Conservation (phyloP, 2,113 vertebrate species). For the Dromiciops gliroides region DNA sequence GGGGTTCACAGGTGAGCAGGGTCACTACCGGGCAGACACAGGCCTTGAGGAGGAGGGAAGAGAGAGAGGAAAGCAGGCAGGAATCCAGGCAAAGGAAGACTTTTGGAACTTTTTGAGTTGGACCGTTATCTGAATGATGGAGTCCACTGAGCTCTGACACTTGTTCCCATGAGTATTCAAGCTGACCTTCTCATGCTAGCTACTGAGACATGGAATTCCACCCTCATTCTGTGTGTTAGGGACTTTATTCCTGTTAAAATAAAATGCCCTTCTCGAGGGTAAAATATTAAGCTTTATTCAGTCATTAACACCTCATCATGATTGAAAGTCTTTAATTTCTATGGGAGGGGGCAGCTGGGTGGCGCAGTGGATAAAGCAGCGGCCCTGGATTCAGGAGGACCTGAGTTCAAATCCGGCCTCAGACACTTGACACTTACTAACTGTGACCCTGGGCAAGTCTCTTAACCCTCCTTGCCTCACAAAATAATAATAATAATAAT, state of each 20-base stretch:
- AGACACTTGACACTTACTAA: too few species aligned
- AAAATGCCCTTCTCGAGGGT: background rate
- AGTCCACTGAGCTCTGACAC: background rate
- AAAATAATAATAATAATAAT: background rate
- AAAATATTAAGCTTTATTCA: background rate
- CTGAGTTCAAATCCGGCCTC: background rate
- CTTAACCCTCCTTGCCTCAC: background rate
- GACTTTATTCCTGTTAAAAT: background rate
- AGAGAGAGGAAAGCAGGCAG: background rate
- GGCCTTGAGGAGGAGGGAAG: background rate
- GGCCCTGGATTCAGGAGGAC: background rate
- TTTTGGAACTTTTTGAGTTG: background rate
- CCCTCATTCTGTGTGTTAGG: background rate
- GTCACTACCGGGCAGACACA: background rate
- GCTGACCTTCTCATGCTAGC: background rate
- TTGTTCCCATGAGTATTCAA: background rate
- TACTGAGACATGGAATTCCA: background rate
- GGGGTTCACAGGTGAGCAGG: background rate
- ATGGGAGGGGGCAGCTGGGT: background rate
- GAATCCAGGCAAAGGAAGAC: background rate
- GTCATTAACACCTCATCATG: background rate
- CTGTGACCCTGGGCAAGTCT: background rate
- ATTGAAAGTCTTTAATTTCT: background rate
- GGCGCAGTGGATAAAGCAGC: too few species aligned
- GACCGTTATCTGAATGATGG: background rate